Evolutionary conservation across 2,797 vertebrate species (phyloP).

Genomic region (Coracias cyanogaster): DNA sequence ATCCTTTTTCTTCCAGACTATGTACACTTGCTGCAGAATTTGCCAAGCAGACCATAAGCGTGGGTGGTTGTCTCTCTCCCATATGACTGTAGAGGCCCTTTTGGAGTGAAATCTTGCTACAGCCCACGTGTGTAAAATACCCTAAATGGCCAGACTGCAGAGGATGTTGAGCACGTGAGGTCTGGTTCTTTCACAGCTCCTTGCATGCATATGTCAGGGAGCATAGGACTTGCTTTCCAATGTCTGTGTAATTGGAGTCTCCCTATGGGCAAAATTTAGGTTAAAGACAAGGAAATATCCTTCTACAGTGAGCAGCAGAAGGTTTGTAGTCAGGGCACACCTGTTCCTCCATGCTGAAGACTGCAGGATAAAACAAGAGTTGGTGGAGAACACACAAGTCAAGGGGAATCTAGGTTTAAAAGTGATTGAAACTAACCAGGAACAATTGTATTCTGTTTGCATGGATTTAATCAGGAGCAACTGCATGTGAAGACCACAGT

Average conservation of each 20-base stretch:
- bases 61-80: neutral
- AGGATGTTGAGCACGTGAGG: neutral
- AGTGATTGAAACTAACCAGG: neutral
- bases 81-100: neutral
- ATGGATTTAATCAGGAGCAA: neutral
- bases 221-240: neutral
- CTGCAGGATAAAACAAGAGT: neutral
- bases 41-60: neutral
- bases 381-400: neutral
- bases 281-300: conserved; percentile 34
- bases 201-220: neutral
- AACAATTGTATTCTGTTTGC: neutral
- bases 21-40: neutral
- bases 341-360: neutral
- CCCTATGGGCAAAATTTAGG: neutral
- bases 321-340: conserved; percentile 9
- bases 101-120: neutral
- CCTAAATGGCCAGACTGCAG: neutral
- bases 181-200: neutral
- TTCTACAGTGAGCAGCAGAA: conserved; percentile 5
- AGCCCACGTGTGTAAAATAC: neutral
- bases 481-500: neutral
- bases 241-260: neutral
- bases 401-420: conserved; percentile 13
- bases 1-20: neutral